Base-by-base conservation (phyloP, 2,888 invertebrate species). In the Amblyteles armatorius region DNA sequence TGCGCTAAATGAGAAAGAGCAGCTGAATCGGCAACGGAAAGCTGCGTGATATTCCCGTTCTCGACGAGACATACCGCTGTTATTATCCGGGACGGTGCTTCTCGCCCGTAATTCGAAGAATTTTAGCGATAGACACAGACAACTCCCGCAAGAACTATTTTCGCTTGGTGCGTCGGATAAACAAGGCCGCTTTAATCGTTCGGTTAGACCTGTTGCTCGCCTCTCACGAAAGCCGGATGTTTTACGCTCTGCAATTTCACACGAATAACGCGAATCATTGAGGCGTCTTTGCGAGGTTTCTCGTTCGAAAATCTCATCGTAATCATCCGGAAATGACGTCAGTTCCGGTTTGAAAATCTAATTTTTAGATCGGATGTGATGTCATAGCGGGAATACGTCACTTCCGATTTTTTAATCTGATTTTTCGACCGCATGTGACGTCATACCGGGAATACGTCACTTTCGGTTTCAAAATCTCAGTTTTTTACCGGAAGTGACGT, bases 181-280 rank as follows among this genome's bases (percentile, higher is more conserved):
- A 57, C 22, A 22, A 22, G 26, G 22, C 22, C n/a, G 3, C 55
- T 26, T 13, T 13, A 48, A 48, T 48, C 44, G 26, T 60, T 26
- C 40, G 3, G 13, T 57, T 26, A 3, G n/a, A 73, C 72, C 72
- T 77, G 76, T 65, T 65, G 76, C 57, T 57, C 57, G 11, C 13
- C 26, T 57, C 57, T 57, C 57, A 11, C 11, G 3, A 48, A 48
- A 16, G 16, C 44, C 16, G 13, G 16, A 3, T 16, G 44, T 48
- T 16, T 48, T 48, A 4, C 5, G 44, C 16, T 16, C 44, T 48
- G 44, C 44, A 48, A 16, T 13, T 48, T 40, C 40, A 40, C 40
- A 11, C 40, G 11, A 40, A 9, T 40, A 11, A 40, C 40, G 40
- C 2, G 40, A 40, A 40, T 40, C 36, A 7, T 36, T 36, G 36